phyloP scores from a whole-genome alignment of 2,888 invertebrate genomes.

The Ormyrus thymus region DNA sequence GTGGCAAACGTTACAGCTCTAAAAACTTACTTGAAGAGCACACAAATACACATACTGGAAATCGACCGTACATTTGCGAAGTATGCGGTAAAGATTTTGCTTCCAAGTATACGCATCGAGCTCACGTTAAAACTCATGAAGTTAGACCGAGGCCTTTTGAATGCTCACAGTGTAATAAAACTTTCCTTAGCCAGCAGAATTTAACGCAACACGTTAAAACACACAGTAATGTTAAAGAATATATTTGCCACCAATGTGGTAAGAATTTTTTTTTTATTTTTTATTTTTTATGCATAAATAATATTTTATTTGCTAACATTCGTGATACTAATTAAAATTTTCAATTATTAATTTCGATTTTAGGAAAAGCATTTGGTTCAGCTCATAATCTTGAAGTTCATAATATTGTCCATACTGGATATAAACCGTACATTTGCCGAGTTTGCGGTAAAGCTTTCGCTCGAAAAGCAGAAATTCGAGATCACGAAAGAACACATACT shows the following conservation, averaged over 20 bases:
- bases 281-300: no score
- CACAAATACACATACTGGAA: slow-evolving; percentile 82
- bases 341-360: slow-evolving; percentile 11
- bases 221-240: slow-evolving; percentile 83
- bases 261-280: slow-evolving; percentile 61
- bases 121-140: slow-evolving; percentile 85
- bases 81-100: slow-evolving; percentile 85
- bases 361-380: slow-evolving; percentile 85
- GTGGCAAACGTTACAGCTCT: slow-evolving; percentile 83
- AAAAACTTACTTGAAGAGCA: slow-evolving; percentile 84
- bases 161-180: slow-evolving; percentile 82
- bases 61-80: slow-evolving; percentile 81
- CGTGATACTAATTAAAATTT: no score
- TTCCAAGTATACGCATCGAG: slow-evolving; percentile 86
- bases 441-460: slow-evolving; percentile 86
- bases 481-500: slow-evolving; percentile 88
- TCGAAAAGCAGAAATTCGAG: slow-evolving; percentile 85
- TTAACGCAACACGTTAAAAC: slow-evolving; percentile 85
- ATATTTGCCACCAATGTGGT: slow-evolving; percentile 82
- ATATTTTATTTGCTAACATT: no score
- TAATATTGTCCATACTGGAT: slow-evolving; percentile 86
- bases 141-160: slow-evolving; percentile 82
- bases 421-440: slow-evolving; percentile 83
- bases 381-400: slow-evolving; percentile 87
- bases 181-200: slow-evolving; percentile 87